Evolutionary conservation across 1,140 invertebrate genomes (phyloP), one percentile per base, ranked within the genome.

Genomic region (Eulimnadia texana): DNA sequence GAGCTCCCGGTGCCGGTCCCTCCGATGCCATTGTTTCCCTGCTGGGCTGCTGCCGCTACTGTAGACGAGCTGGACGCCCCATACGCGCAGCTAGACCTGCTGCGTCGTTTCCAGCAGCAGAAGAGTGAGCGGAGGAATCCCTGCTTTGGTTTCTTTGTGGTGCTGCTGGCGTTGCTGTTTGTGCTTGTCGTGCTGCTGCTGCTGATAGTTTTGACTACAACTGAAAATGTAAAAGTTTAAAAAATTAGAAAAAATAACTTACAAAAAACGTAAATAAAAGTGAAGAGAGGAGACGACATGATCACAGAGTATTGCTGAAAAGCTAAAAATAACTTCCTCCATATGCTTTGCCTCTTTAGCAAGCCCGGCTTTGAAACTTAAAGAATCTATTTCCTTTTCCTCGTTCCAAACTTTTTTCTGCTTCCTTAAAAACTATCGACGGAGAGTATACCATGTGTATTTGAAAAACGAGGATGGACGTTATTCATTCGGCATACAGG

Each of bases 71-170:
- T 42, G 33, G 33, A 9, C 16, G 33, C 6, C 33, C 33, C 33
- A 16, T 42, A 42, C 33, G 33, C 6, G 6, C 6, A 42, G 16
- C 16, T 42, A 16, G 55, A 57, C 27, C 55, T 27, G 55, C 25
- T 27, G 51, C 60, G 60, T 33, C 28, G 49, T 50, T 84, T 82
- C 77, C 91, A 82, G 70, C 91, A 94, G 74, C 90, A 93, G 52
- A 93, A 77, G 65, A 93, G 75, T 25, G 88, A 88, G 66, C 86
- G 84, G 58, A 93, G 74, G 67, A 94, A 82, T 61, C 89, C 84
- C 61, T 85, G 80, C 64, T 82, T 76, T 50, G 80, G 77, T 68
- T 85, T 83, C 72, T 85, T 86, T 63, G 68, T 65, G 64, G 68
- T 68, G 63, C 62, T 66, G 67, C 67, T 65, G 23, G 52, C 28